Evolutionary conservation across 2,113 vertebrate genomes (phyloP).

Genomic region (Tragelaphus buxtoni): DNA sequence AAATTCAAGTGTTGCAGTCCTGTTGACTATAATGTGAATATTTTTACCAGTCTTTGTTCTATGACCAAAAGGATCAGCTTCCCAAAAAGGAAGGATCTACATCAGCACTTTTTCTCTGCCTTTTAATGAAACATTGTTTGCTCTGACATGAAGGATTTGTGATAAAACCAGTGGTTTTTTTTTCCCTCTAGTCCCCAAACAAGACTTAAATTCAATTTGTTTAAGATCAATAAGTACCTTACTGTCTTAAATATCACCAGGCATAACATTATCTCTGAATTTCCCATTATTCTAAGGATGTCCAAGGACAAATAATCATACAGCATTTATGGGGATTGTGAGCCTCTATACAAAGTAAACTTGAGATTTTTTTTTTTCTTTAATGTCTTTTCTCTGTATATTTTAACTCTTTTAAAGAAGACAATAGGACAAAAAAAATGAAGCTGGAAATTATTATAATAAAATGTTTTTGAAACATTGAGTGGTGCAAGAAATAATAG

Average conservation of each 20-base stretch:
- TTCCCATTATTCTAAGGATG: not conserved
- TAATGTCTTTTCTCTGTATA: not conserved
- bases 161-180: conserved; percentile 47
- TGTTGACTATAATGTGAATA: not conserved
- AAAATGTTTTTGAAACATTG: not conserved
- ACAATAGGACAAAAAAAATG: not conserved
- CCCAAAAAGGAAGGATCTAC: not conserved
- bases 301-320: not conserved
- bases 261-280: not conserved
- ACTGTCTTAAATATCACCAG: not conserved
- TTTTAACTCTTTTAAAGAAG: not conserved
- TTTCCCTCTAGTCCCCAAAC: conserved; percentile 36
- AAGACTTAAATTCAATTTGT: not conserved
- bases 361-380: not conserved
- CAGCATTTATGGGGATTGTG: too few species aligned
- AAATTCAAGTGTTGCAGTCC: not conserved
- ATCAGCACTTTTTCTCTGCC: conserved; percentile 46
- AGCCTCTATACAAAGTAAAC: not conserved
- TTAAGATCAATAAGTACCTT: not conserved
- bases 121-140: conserved; percentile 62
- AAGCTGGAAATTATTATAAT: not conserved
- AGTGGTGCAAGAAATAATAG: not conserved
- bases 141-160: conserved; percentile 28
- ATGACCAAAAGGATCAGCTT: conserved; percentile 38
- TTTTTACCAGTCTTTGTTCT: conserved; percentile 54